Evolutionary conservation across 2,113 vertebrate species (phyloP).

Genomic region (Chloebia gouldiae): DNA sequence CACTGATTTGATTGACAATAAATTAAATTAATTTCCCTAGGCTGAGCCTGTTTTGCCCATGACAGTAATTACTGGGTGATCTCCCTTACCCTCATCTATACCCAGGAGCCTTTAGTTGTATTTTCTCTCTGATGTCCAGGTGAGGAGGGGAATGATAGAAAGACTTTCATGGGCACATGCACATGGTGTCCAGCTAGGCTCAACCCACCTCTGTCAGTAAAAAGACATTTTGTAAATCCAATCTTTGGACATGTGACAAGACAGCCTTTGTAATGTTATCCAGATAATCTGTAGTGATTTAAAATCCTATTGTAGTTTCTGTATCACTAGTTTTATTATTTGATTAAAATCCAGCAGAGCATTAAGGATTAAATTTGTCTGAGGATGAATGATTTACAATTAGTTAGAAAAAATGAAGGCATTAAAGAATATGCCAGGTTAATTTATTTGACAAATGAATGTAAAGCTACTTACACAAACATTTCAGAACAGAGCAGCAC

Average conservation of each 20-base stretch:
- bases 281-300: conserved; percentile 26
- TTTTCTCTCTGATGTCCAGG: background rate
- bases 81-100: background rate
- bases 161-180: background rate
- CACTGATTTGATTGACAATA: background rate
- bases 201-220: background rate
- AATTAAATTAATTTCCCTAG: background rate
- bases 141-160: background rate
- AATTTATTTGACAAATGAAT: conserved; percentile 35
- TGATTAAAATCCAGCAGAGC: conserved; percentile 34
- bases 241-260: background rate
- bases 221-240: background rate
- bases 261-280: conserved; percentile 2
- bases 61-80: background rate
- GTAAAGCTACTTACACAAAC: background rate
- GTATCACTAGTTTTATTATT: conserved; percentile 35
- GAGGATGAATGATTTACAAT: conserved; percentile 38
- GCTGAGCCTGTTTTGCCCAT: background rate
- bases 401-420: conserved; percentile 25
- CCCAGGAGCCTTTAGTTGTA: rapidly evolving
- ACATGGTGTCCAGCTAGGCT: background rate
- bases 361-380: conserved; percentile 41
- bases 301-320: conserved; percentile 37
- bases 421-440: conserved; percentile 32
- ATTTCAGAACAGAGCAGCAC: background rate